Evolutionary conservation across 2,797 vertebrate genomes (phyloP).

Genomic region (Tangara arthus): DNA sequence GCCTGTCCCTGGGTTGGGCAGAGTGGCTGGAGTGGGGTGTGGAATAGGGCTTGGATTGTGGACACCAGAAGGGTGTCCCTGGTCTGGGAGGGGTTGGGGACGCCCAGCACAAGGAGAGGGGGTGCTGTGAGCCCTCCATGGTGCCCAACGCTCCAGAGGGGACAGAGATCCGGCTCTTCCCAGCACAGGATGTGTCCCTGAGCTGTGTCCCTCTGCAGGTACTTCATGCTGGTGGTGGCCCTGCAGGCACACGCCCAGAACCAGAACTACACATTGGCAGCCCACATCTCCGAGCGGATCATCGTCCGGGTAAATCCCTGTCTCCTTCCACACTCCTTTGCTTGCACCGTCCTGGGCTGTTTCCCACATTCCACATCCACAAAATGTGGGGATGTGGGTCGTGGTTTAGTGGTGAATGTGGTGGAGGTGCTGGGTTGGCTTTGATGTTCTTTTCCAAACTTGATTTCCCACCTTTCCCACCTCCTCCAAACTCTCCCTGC

Average conservation of each 20-base stretch:
- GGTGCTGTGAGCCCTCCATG: rapidly evolving
- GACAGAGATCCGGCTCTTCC: rapidly evolving
- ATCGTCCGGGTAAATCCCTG: constrained; percentile 88
- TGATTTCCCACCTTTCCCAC: neutral
- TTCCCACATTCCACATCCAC: neutral
- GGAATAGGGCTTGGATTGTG: neutral
- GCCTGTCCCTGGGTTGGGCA: neutral
- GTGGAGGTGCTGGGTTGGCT: neutral
- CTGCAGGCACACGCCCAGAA: constrained; percentile 93
- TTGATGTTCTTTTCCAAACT: neutral
- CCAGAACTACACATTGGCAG: constrained; percentile 94
- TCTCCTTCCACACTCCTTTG: neutral
- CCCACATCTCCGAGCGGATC: constrained; percentile 97
- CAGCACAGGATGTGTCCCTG: neutral
- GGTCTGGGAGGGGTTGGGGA: neutral
- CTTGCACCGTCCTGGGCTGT: neutral
- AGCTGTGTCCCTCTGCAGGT: constrained; percentile 77
- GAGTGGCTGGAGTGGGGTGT: neutral
- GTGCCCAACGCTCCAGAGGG: neutral
- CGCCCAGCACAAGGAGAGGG: neutral
- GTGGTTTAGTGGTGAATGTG: neutral
- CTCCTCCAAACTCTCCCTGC: neutral
- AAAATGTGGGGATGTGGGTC: neutral
- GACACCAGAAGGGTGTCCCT: neutral
- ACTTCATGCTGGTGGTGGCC: constrained; percentile 98